phyloP scores from a whole-genome alignment of 2,113 vertebrate species.

The Gavialis gangeticus region DNA sequence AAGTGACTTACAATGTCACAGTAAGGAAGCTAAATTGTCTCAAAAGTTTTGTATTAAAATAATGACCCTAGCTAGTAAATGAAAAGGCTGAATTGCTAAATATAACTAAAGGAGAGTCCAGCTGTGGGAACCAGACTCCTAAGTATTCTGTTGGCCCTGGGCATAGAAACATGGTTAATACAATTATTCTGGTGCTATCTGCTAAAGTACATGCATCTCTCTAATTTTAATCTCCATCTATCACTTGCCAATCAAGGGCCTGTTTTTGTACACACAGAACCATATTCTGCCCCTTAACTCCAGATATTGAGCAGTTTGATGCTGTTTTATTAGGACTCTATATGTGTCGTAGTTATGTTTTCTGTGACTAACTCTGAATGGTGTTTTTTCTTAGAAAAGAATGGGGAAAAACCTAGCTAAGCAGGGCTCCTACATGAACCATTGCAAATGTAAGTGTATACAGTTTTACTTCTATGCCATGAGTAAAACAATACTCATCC shows the following conservation, averaged over 20 bases:
- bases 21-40: not conserved
- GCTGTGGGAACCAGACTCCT: not conserved
- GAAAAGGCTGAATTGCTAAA: not conserved
- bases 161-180: accelerated
- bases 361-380: conserved; percentile 27
- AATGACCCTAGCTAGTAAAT: not conserved
- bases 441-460: conserved; percentile 42
- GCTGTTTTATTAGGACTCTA: not conserved
- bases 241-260: not conserved
- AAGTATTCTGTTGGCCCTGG: not conserved
- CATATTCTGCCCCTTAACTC: not conserved
- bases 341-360: not conserved
- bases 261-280: not conserved
- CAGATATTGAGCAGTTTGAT: not conserved
- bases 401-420: conserved; percentile 51
- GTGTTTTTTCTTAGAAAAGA: conserved; percentile 37
- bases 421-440: not conserved
- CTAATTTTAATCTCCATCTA: not conserved
- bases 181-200: not conserved
- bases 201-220: accelerated
- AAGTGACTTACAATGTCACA: not conserved
- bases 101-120: not conserved
- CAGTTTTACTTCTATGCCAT: not conserved
- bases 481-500: not conserved
- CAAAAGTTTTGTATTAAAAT: accelerated